These are phyloP conservation scores for Caenorhabditis brenneri DNA, from an alignment of 1,140 invertebrate genomes.

Conservation along the genomic window DNA sequence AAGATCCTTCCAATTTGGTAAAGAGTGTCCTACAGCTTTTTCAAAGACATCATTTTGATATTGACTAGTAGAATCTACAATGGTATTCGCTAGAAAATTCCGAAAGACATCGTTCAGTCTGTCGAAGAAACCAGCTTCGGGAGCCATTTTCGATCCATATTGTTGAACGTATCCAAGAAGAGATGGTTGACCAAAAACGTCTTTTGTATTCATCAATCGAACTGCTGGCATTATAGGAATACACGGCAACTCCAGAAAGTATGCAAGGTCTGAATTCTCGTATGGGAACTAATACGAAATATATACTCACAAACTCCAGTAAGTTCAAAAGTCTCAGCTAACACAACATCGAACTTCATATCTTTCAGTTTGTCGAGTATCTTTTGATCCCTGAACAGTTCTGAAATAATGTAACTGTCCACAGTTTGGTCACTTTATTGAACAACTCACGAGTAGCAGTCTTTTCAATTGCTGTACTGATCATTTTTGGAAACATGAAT, in stretches of 20 bases:
- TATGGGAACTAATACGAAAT: too few relatives aligned
- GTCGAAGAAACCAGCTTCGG: neutral
- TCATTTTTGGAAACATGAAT: neutral
- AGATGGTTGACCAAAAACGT: neutral
- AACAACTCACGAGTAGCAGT: neutral
- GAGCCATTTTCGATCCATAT: neutral
- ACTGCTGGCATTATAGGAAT: neutral
- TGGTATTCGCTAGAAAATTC: neutral
- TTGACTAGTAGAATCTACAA: neutral
- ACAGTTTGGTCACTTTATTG: neutral
- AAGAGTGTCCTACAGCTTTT: neutral
- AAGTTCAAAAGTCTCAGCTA: neutral
- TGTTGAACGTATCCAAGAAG: neutral
- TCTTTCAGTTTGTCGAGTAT: neutral
- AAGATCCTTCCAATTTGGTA: constrained; percentile 3
- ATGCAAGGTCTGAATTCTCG: neutral
- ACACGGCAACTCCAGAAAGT: neutral
- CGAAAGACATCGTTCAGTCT: neutral
- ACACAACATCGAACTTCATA: neutral
- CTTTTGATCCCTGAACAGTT: neutral
- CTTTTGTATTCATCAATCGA: neutral
- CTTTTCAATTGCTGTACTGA: neutral
- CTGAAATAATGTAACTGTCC: neutral
- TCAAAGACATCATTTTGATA: neutral
- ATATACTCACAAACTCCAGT: constrained; percentile 12